A percentile compares a stretch with the other conserved stretches of the same genome.
Evolutionary conservation across 2,888 invertebrate species (phyloP).

Genomic region (Mellilla xanthometata): DNA sequence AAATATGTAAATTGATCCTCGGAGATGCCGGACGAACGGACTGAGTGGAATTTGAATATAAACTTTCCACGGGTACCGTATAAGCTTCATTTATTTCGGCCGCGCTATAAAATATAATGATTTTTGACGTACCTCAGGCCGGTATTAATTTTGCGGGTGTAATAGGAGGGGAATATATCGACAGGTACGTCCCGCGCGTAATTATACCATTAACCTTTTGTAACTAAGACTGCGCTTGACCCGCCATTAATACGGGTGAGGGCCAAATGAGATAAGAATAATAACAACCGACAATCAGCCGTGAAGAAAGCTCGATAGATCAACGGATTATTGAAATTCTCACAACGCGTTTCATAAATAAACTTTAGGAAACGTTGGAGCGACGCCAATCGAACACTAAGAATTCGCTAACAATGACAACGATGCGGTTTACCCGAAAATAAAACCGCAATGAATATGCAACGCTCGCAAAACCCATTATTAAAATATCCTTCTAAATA

Average conservation of each 20-base stretch:
- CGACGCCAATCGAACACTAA: slow-evolving; percentile 28
- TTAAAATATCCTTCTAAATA: slow-evolving; percentile 64
- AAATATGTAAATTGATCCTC: slow-evolving; percentile 82
- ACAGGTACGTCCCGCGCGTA: slow-evolving; percentile 45
- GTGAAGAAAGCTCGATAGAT: slow-evolving; percentile 10
- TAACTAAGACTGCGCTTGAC: slow-evolving; percentile 18
- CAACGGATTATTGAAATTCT: slow-evolving; percentile 7
- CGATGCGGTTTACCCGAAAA: slow-evolving; percentile 23
- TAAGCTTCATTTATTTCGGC: slow-evolving; percentile 79
- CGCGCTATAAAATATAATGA: slow-evolving; percentile 80
- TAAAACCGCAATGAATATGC: slow-evolving; percentile 42
- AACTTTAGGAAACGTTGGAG: slow-evolving; percentile 27
- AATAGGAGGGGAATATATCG: slow-evolving; percentile 56
- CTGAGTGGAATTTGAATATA: slow-evolving; percentile 80
- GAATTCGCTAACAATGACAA: slow-evolving; percentile 31
- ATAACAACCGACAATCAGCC: background rate
- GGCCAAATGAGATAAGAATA: background rate
- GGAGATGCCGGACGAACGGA: slow-evolving; percentile 77
- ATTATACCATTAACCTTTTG: slow-evolving; percentile 47
- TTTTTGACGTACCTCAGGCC: slow-evolving; percentile 75
- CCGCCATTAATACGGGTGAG: slow-evolving; percentile 3
- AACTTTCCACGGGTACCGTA: slow-evolving; percentile 69
- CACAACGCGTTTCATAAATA: slow-evolving; percentile 25
- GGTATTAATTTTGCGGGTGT: slow-evolving; percentile 70
- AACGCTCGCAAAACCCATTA: slow-evolving; percentile 51